Evolutionary conservation across 2,797 vertebrate genomes (phyloP), one percentile per base, ranked within the genome.

Genomic region (Crax fasciolata): DNA sequence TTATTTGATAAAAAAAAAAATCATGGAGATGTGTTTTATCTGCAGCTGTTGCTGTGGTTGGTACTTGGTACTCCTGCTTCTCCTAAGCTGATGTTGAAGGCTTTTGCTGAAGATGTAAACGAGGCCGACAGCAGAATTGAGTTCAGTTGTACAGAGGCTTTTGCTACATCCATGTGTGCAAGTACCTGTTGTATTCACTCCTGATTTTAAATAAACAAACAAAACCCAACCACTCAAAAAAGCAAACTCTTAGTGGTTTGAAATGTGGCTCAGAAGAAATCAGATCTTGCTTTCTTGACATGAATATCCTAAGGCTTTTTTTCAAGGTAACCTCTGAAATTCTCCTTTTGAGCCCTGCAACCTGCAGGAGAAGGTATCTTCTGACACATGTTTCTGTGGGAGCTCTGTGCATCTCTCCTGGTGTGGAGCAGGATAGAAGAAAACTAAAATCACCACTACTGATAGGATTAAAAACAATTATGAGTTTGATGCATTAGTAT

Each of bases 261-360:
- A 67, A 81, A 46, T 0, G 0, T 5, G 9, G 10, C 70, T 84
- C 35, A 27, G 38, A 27, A 63, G 39, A 68, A 46, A 23, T 1
- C 1, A 2, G 30, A 9, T 18, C 4, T 39, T 0, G 1, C 23
- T 65, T 10, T 52, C n/a, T 75, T 0, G 0, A 3, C 2, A 0
- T 19, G 16, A 66, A 3, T 38, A 16, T 52, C 3, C 1, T 4
- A 9, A 43, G 30, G 38, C 61, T 54, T 54, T n/a, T 73, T 87
- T 59, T 68, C n/a, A 19, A 17, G 38, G 13, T n/a, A 18, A 1
- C 11, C 43, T 41, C 23, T 18, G 13, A 0, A 83, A 19, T 38
- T 74, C 23, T 5, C 14, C 16, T 27, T 4, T 7, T 30, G 59
- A 44, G 25, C 27, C 43, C 17, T 21, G n/a, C 52, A 38, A 66